Base-by-base conservation (phyloP, 2,888 invertebrate genomes). In the Portevinia maculata region DNA sequence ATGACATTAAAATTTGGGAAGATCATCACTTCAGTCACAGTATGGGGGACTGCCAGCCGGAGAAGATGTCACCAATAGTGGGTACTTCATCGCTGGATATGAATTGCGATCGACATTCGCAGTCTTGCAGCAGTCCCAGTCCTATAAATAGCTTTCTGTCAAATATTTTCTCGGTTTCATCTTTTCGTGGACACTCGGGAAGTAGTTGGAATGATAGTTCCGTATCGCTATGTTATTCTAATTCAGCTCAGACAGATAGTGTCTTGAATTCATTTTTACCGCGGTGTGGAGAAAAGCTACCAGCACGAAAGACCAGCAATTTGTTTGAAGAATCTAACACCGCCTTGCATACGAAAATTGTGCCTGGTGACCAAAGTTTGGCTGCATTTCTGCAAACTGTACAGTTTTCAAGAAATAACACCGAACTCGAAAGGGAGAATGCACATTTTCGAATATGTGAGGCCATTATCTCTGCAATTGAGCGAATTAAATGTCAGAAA, bases 391-490 rank as follows among this genome's bases (percentile, higher is more conserved):
- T 96, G 30, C 93, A 94, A 1, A 94, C 94, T 17, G 93, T 94
- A 53, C 94, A 95, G 85, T 94, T 94, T 87, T 92, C 94, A 30
- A 92, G 93, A 79, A 92, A 93, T 17, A 94, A 94, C 87, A 96
- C 95, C 0, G 95, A 96, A 87, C 90, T 96, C 73, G 96, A 96
- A 87, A 91, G 96, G 87, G 96, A 97, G 91, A 96, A 96, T 91
- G 96, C 96, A 0, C 96, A 97, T 91, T 96, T 97, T 89, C 94
- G 93, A 87, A 94, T 96, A 81, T 95, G 95, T 1, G 96, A 97
- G 90, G 96, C 96, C 0, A 93, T 96, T 87, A 96, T 96, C 84
- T 93, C 95, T 7, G 96, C 95, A 11, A 95, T 96, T 84, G 96
- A 96, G 88, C 94, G 94, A 87, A 92, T 94, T 7, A 94, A 94